Percentiles rank a stretch among this genome's conserved stretches.
Evolutionary conservation across 2,888 invertebrate species (phyloP).

Genomic region (Drosophila cyrtoloma): DNA sequence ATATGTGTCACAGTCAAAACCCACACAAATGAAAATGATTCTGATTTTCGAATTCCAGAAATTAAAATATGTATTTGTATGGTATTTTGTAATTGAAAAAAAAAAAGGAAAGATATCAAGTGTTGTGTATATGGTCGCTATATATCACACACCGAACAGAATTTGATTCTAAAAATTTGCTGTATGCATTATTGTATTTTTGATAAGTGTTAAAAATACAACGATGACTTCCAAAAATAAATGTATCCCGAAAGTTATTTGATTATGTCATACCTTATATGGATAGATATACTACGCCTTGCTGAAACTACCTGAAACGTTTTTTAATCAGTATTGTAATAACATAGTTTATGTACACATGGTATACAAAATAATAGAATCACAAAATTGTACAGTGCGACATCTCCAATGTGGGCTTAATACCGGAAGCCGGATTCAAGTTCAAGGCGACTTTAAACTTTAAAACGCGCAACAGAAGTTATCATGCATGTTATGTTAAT

Average conservation of each 20-base stretch:
- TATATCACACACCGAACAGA: background rate
- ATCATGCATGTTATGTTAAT: background rate
- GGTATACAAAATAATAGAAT: background rate
- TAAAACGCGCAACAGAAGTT: background rate
- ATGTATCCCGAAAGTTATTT: too few relatives aligned
- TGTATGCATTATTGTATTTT: background rate
- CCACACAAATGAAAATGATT: background rate
- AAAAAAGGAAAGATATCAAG: accelerated
- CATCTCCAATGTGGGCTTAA: background rate
- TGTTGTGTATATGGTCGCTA: background rate
- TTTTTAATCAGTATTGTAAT: background rate
- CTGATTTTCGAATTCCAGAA: background rate
- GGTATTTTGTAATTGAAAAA: background rate
- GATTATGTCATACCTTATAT: background rate
- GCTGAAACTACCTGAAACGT: accelerated
- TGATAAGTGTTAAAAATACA: too few relatives aligned
- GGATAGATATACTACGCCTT: background rate
- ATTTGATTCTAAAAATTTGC: background rate
- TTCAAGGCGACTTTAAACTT: background rate
- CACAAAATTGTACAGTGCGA: background rate
- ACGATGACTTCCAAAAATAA: too few relatives aligned
- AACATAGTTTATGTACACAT: background rate
- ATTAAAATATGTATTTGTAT: background rate
- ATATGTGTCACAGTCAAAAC: background rate
- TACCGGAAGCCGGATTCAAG: background rate